Evolutionary conservation across 2,797 vertebrate species (phyloP).

Genomic region (Acropternis orthonyx): DNA sequence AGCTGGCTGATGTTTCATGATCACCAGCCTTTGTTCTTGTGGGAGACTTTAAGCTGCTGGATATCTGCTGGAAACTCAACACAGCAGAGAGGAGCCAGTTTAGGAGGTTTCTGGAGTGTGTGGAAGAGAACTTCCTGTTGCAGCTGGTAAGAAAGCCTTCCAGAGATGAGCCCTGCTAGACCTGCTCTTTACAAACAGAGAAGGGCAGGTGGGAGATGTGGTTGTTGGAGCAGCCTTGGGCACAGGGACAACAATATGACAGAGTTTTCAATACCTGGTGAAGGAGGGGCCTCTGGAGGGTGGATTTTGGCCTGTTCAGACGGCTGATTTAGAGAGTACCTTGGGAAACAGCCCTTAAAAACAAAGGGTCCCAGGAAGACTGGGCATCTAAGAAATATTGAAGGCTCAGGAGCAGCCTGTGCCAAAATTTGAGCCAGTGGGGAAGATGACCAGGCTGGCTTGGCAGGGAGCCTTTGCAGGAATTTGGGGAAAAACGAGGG

Average conservation of each 20-base stretch:
- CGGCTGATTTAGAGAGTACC: not conserved
- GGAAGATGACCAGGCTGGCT: not conserved
- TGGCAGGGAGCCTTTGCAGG: not conserved
- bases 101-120: not conserved
- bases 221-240: rapidly evolving
- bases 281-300: not conserved
- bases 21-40: not conserved
- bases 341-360: not conserved
- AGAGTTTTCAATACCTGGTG: not conserved
- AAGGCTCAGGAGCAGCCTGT: not conserved
- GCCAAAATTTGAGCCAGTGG: not conserved
- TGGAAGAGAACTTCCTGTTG: not conserved
- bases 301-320: not conserved
- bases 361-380: not conserved
- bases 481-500: not conserved
- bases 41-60: not conserved
- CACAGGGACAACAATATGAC: too few species aligned
- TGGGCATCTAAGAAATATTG: not conserved
- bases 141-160: not conserved
- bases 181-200: not conserved
- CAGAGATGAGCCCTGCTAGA: not conserved
- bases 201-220: not conserved
- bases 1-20: not conserved
- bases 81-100: not conserved
- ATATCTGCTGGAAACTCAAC: not conserved